Evolutionary conservation across 2,113 vertebrate species (phyloP).

Genomic region (Trogon melanurus): DNA sequence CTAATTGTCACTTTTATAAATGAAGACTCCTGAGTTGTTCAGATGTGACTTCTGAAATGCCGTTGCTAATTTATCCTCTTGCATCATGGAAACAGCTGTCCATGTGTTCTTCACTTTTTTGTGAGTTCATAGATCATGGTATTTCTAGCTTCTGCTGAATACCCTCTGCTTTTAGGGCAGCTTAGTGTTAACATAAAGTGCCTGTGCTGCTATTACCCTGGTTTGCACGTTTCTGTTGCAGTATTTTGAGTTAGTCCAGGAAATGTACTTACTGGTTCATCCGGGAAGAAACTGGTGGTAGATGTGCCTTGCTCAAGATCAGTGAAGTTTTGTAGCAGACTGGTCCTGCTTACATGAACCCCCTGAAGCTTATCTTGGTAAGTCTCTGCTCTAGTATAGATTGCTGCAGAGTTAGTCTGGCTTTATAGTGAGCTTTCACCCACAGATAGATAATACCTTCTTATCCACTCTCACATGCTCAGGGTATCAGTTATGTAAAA

Average conservation of each 20-base stretch:
- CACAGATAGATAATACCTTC: background rate
- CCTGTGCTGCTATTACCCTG: background rate
- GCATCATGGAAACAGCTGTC: background rate
- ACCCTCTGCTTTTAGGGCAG: background rate
- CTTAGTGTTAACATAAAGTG: background rate
- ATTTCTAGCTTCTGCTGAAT: background rate
- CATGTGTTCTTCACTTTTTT: background rate
- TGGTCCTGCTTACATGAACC: background rate
- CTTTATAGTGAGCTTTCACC: background rate
- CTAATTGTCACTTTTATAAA: background rate
- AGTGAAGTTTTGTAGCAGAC: background rate
- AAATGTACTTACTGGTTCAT: background rate
- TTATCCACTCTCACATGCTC: background rate
- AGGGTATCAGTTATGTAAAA: background rate
- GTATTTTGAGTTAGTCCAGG: background rate
- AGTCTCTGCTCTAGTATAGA: background rate
- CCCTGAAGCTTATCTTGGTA: background rate
- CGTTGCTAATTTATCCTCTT: background rate
- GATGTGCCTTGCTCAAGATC: background rate
- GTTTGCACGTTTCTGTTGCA: background rate
- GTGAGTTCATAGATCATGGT: background rate
- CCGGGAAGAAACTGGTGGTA: background rate
- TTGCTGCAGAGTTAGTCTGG: background rate
- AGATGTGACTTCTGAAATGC: background rate
- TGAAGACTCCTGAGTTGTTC: accelerated